Base-by-base conservation (phyloP, 92 coral and sea anemone species). In the Palythoa grandiflora region DNA sequence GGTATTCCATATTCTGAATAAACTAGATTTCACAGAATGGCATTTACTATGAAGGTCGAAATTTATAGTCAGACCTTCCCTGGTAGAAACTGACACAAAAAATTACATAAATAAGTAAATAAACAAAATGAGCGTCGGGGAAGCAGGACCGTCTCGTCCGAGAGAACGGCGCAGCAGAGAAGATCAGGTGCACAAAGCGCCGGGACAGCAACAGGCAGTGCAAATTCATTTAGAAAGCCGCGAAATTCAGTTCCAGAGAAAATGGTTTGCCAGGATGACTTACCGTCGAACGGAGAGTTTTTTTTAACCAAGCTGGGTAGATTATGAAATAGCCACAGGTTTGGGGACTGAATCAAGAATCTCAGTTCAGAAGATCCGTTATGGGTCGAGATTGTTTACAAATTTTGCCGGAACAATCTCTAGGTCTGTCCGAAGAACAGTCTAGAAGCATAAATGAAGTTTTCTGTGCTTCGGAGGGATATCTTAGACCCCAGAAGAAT, bases 401-500 rank as follows among this genome's bases (percentile, higher is more conserved):
- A 65, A 65, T 65, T 17, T 65, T 65, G 1, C 16, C 16, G 36
- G n/a, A 65, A 28, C 28, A 28, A 28, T 28, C 28, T 65, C 71
- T 65, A 65, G 38, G 71, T n/a, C 36, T 65, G 35, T n/a, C 71
- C 6, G 36, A 65, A 65, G 71, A 65, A 65, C 71, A 65, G 71
- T 65, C 36, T 65, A 17, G 71, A 65, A 65, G 10, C 71, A 65
- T 65, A 16, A n/a, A 65, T 65, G 37, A 65, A 65, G 71, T 65
- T 21, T 65, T 65, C 16, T 3, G 71, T 9, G 71, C 71, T 65
- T 65, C n/a, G 37, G 71, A 65, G 71, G 71, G 71, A 65, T 65
- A 65, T 21, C n/a, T n/a, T 65, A 65, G 37, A n/a, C 71, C 28
- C 28, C 28, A 28, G 28, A 28, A 28, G 28, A 28, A 28, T 28